Base-by-base conservation (phyloP, 2,113 vertebrate species). In the Regulus satrapa region DNA sequence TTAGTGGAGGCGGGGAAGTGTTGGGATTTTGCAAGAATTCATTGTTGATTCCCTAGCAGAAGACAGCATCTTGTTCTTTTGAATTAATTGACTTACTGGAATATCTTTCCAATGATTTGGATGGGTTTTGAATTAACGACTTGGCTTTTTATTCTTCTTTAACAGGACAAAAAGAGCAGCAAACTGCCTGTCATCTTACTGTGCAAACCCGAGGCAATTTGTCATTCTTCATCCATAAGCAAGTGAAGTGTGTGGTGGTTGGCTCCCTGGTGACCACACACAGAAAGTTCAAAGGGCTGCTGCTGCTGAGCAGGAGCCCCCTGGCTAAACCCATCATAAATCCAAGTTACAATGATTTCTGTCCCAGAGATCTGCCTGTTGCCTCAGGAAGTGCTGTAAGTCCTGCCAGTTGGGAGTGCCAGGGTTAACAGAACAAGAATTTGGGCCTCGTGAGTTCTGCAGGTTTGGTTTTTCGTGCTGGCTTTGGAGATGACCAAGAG, bases 191-290 rank as follows among this genome's bases (percentile, higher is more conserved):
- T 55, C 96, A 92, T 74, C 76, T 99, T 74, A 97, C 94, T 18
- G 97, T 99, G 71, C 97, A 98, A 94, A 99, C 98, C 25, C 91
- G 74, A 88, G 97, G 98, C 54, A 97, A 98, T 45, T 95, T 99
- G 64, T 97, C 97, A 3, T 94, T 95, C 18, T 94, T 93, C 23
- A 49, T 98, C 71, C 97, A 95, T 16, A 96, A 98, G 31, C 52
- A 87, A 31, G 97, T 98, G 74, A 97, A 73, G 40, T 99, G 98
- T 45, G 45, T 98, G 64, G 96, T 98, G 29, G 88, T 98, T 73
- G 98, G 98, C 67, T 98, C 98, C 58, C 80, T 99, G 85, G 95
- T 99, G 59, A 98, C 97, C 36, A 97, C 98, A 2, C 96, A 96
- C 23, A 97, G 99, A 45, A 96, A 92, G 8, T 98, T 98, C 93